Evolutionary conservation across 1,140 invertebrate species (phyloP).

Genomic region (Cotesia vestalis): DNA sequence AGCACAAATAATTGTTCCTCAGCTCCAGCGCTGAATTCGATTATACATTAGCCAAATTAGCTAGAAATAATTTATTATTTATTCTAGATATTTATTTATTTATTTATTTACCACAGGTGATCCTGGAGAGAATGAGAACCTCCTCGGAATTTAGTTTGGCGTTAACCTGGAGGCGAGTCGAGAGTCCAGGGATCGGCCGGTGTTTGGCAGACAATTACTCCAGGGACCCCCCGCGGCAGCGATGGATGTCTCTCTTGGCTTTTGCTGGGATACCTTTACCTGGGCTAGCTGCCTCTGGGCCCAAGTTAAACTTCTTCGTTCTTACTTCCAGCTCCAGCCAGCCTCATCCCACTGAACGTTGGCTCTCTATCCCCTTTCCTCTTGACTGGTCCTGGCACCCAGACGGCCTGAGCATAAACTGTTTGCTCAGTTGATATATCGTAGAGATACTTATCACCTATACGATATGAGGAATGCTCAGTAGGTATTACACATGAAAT

Average conservation of each 20-base stretch:
- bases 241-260: slow-evolving; percentile 59
- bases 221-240: slow-evolving; percentile 56
- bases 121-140: slow-evolving; percentile 46
- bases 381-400: slow-evolving; percentile 26
- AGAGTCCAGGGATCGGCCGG: slow-evolving; percentile 46
- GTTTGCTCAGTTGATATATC: slow-evolving; percentile 61
- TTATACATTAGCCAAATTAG: slow-evolving; percentile 19
- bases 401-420: slow-evolving; percentile 49
- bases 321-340: slow-evolving; percentile 31
- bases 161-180: slow-evolving; percentile 45
- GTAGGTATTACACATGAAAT: slow-evolving; percentile 52
- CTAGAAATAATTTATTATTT: not conserved
- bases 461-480: slow-evolving; percentile 52
- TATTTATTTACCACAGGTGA: not conserved
- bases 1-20: not conserved
- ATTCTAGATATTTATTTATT: not conserved
- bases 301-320: slow-evolving; percentile 25
- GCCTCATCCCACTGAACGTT: slow-evolving; percentile 22
- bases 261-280: slow-evolving; percentile 38
- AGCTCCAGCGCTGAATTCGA: slow-evolving; percentile 8
- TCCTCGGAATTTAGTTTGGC: slow-evolving; percentile 53
- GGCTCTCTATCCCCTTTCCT: slow-evolving; percentile 33
- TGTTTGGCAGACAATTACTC: slow-evolving; percentile 60
- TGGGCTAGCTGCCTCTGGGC: slow-evolving; percentile 33
- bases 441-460: slow-evolving; percentile 58